Evolutionary conservation across 2,888 invertebrate genomes (phyloP), one percentile per base, ranked within the genome.

Genomic region (Stenodera caucasica): DNA sequence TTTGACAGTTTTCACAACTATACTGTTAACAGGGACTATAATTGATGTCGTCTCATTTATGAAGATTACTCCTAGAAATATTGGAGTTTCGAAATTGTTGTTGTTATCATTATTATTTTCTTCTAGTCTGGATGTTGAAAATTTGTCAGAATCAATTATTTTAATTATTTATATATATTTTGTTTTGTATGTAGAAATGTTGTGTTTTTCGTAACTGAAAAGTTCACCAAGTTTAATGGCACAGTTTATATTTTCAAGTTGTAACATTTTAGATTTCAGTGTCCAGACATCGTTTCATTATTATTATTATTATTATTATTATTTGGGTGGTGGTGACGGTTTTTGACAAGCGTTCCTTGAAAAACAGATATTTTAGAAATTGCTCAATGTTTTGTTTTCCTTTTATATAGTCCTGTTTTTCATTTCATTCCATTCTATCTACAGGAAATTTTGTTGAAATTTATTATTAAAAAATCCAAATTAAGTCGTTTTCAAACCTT

Each of bases 211-310:
- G 45, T n/a, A 45, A 45, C 14, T 11, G 67, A 59, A 65, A 68
- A 66, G 74, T 74, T 75, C 74, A 74, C 67, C 67, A 64, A 73
- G 75, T 75, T 75, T 74, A 75, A 70, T 74, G 74, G 69, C 75
- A 74, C 70, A 74, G 65, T 72, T 75, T 70, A 67, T 59, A 57
- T 59, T 63, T 65, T 57, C 62, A 60, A 62, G 60, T 59, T 62
- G 57, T 52, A 57, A 58, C 45, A 57, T 57, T 54, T 59, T 55
- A 55, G 21, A 23, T 45, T 45, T 45, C 45, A 45, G 61, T 63
- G 63, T 63, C 60, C 58, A 51, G 70, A 67, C 68, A 67, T 57
- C 55, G 33, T 55, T 66, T 63, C 67, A 67, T 45, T 45, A n/a
- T n/a, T n/a, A n/a, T n/a, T n/a, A n/a, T n/a, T n/a, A n/a, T n/a